Conservation (phyloP, 2,113 vertebrate genomes). For the Triplophysa dalaica region DNA sequence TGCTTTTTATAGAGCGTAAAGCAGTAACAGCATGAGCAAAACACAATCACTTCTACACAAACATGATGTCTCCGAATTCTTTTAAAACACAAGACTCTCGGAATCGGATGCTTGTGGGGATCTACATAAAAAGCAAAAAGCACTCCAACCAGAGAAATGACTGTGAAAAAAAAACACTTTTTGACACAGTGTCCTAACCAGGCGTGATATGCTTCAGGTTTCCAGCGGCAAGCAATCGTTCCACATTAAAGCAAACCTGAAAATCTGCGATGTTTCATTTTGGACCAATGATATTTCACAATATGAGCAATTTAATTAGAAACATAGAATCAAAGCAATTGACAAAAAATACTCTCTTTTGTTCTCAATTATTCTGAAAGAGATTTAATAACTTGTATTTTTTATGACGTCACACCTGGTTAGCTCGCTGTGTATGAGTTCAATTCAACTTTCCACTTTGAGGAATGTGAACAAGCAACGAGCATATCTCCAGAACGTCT, state of each 20-base stretch:
- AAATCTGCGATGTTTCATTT: neutral
- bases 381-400: neutral
- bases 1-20: constrained; percentile 63
- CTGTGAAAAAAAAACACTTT: neutral
- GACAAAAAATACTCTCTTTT: no score
- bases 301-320: neutral
- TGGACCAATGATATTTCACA: constrained; percentile 6
- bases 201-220: neutral
- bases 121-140: neutral
- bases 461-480: constrained; percentile 9
- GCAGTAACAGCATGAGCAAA: constrained; percentile 62
- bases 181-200: neutral
- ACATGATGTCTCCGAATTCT: constrained; percentile 50
- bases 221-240: neutral
- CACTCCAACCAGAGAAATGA: neutral
- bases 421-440: neutral
- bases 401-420: neutral
- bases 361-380: neutral
- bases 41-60: constrained; percentile 63
- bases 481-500: neutral
- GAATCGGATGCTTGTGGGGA: neutral
- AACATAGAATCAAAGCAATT: no score
- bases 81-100: constrained; percentile 41
- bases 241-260: neutral
- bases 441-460: neutral